Evolutionary conservation across 2,797 vertebrate genomes (phyloP).

Genomic region (Poeciliopsis paucimaculata): DNA sequence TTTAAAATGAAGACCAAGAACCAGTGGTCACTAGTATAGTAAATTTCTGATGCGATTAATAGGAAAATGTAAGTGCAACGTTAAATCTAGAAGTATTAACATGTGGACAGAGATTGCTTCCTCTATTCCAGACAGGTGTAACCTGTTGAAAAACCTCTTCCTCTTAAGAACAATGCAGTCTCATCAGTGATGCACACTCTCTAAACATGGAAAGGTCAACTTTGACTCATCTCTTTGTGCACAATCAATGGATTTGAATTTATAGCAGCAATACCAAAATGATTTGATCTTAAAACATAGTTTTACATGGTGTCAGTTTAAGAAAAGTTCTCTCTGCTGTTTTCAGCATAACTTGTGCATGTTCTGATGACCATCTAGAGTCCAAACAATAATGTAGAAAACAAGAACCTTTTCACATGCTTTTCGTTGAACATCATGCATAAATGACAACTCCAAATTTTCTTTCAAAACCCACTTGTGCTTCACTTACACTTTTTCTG

Average conservation of each 20-base stretch:
- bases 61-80: background rate
- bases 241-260: slow-evolving; percentile 69
- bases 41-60: background rate
- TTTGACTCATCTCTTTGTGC: slow-evolving; percentile 61
- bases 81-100: slow-evolving; percentile 2
- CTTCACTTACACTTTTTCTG: background rate
- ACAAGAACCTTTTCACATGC: background rate
- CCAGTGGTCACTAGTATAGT: background rate
- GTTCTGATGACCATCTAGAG: background rate
- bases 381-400: background rate
- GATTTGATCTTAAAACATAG: slow-evolving; percentile 41
- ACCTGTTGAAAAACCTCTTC: slow-evolving; percentile 40
- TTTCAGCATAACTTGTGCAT: slow-evolving; percentile 21
- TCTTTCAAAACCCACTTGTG: background rate
- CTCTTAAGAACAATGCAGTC: slow-evolving; percentile 54
- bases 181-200: slow-evolving; percentile 64
- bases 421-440: background rate
- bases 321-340: slow-evolving; percentile 21
- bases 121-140: slow-evolving; percentile 10
- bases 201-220: slow-evolving; percentile 71
- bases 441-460: background rate
- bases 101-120: background rate
- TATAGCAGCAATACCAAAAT: slow-evolving; percentile 49
- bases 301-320: slow-evolving; percentile 11
- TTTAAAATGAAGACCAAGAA: background rate